phyloP scores from a whole-genome alignment of 23 tunicate genomes.

The Clavelina lepadiformis region DNA sequence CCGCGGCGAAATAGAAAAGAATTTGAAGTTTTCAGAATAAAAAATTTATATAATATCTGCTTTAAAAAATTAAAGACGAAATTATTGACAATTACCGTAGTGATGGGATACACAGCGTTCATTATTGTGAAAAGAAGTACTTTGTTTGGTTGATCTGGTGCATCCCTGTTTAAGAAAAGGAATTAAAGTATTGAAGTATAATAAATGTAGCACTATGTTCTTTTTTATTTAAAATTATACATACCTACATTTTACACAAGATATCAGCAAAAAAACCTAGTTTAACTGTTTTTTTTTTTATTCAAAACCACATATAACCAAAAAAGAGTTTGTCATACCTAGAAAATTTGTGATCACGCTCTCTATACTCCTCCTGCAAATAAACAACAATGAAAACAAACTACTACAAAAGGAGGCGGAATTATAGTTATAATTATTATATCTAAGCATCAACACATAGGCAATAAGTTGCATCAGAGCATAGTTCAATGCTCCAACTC shows the following conservation, averaged over 20 bases:
- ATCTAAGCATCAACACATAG: too few species aligned
- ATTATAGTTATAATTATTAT: too few species aligned
- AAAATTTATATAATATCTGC: neutral
- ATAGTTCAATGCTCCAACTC: too few species aligned
- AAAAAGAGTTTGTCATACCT: neutral
- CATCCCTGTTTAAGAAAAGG: conserved; percentile 21
- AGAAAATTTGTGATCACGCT: conserved; percentile 8
- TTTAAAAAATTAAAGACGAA: too few species aligned
- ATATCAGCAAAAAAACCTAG: neutral
- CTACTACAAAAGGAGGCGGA: too few species aligned
- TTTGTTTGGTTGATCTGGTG: conserved; percentile 68
- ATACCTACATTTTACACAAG: neutral
- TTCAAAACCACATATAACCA: neutral
- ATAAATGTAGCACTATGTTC: too few species aligned
- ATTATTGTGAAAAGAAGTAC: conserved; percentile 83
- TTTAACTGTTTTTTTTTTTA: too few species aligned
- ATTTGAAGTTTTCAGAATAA: neutral
- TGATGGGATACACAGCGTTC: conserved; percentile 95
- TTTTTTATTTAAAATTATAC: too few species aligned
- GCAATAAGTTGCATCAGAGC: too few species aligned
- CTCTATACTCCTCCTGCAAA: too few species aligned
- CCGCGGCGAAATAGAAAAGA: too few species aligned
- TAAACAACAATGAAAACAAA: too few species aligned
- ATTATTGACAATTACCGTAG: conserved; percentile 78
- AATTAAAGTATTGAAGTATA: neutral